phyloP scores from a whole-genome alignment of 2,888 invertebrate genomes.

The Cosmia trapezina region DNA sequence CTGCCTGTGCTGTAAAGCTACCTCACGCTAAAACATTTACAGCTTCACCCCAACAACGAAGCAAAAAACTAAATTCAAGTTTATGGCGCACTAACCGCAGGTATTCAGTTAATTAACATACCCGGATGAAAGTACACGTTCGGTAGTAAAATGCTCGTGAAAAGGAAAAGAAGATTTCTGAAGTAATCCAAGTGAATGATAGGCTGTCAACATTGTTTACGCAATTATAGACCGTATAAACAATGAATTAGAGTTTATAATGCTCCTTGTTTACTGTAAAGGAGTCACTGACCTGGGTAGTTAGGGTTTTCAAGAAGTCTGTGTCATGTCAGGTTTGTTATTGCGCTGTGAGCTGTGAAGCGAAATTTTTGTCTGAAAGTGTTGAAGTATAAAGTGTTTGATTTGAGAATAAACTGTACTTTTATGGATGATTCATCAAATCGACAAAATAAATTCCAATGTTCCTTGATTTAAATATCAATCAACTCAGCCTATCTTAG shows the following conservation, averaged over 20 bases:
- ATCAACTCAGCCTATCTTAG: background rate
- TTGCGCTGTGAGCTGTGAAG: conserved; percentile 37
- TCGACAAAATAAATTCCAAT: background rate
- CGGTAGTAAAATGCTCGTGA: conserved; percentile 52
- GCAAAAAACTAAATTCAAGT: conserved; percentile 25
- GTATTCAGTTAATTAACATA: conserved; percentile 55
- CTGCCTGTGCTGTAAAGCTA: background rate
- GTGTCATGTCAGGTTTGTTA: conserved; percentile 55
- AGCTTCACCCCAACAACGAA: conserved; percentile 2
- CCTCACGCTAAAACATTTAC: conserved; percentile 12
- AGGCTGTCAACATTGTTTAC: conserved; percentile 44
- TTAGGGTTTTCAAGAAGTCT: conserved; percentile 58
- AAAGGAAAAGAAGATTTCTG: conserved; percentile 48
- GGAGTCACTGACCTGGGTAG: conserved; percentile 55
- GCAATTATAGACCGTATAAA: conserved; percentile 39
- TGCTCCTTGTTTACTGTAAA: conserved; percentile 32
- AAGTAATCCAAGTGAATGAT: conserved; percentile 46
- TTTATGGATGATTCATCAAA: conserved; percentile 5
- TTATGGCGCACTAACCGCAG: conserved; percentile 39
- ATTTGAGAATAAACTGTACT: conserved; percentile 5
- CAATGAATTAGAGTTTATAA: conserved; percentile 33
- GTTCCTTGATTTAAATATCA: background rate
- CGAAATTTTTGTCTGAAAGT: conserved; percentile 21
- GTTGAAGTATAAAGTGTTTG: conserved; percentile 9
- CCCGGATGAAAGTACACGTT: conserved; percentile 40